Evolutionary conservation across 2,113 vertebrate species (phyloP).

Genomic region (Otocyon megalotis): DNA sequence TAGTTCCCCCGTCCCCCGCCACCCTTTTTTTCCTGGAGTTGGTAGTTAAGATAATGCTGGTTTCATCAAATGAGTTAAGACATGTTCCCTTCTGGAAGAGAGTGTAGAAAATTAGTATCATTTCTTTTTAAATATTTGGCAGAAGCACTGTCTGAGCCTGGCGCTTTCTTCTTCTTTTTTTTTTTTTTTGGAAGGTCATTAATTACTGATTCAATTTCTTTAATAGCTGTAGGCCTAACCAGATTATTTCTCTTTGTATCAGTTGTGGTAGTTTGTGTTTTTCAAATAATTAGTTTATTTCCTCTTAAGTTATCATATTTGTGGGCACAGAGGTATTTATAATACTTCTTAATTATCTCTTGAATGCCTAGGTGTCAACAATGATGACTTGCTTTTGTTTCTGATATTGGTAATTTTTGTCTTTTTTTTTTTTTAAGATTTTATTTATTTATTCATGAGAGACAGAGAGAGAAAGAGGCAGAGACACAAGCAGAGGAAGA

Average conservation of each 20-base stretch:
- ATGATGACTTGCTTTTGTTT: background rate
- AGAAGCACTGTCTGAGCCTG: background rate
- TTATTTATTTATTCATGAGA: too few species aligned
- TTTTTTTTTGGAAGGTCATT: background rate
- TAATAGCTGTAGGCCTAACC: background rate
- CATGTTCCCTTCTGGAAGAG: background rate
- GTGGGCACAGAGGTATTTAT: background rate
- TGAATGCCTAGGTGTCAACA: background rate
- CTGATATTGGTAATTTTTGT: background rate
- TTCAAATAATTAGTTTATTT: background rate
- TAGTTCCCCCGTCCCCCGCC: background rate
- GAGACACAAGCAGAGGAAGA: too few species aligned
- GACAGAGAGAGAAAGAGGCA: too few species aligned
- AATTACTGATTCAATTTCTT: background rate
- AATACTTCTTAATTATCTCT: background rate
- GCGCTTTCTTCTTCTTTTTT: background rate
- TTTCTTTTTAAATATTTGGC: slow-evolving; percentile 31
- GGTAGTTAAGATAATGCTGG: background rate
- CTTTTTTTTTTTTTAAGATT: background rate
- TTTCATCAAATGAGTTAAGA: background rate
- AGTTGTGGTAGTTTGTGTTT: background rate
- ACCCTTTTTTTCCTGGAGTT: background rate
- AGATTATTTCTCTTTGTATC: background rate
- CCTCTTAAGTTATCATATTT: background rate
- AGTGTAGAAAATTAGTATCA: background rate